These are phyloP conservation scores for Mus spicilegus DNA, from an alignment of 2,113 vertebrate species.

Conservation along the genomic window DNA sequence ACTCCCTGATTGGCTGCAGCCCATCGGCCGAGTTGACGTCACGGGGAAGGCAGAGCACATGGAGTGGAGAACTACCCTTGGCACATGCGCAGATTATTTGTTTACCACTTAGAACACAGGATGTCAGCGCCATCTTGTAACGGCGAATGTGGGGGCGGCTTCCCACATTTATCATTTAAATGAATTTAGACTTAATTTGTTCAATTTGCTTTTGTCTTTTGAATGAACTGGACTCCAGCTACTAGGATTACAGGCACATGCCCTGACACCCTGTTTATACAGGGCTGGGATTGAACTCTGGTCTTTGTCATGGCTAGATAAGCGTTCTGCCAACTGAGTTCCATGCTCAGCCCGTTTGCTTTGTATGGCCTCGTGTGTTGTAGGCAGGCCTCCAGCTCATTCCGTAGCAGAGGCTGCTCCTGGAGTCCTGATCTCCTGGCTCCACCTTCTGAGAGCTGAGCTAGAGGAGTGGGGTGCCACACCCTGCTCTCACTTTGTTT, in stretches of 20 bases:
- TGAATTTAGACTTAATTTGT: conserved; percentile 19
- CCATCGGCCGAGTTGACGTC: too few relatives aligned
- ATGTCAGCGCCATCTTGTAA: too few relatives aligned
- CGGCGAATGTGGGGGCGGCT: too few relatives aligned
- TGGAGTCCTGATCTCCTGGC: neutral
- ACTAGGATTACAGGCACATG: neutral
- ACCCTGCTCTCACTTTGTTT: neutral
- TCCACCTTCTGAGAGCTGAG: neutral
- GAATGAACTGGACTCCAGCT: neutral
- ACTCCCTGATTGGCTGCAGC: too few relatives aligned
- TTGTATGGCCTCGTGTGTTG: neutral
- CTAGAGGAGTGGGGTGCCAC: neutral
- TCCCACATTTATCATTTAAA: neutral
- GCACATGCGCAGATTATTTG: too few relatives aligned
- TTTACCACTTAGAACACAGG: too few relatives aligned
- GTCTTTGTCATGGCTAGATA: neutral
- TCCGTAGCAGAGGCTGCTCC: neutral
- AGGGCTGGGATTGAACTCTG: neutral
- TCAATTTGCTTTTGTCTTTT: neutral
- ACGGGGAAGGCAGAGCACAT: too few relatives aligned
- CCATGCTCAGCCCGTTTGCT: neutral
- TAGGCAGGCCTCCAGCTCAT: neutral
- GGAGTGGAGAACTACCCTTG: too few relatives aligned
- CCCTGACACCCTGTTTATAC: neutral
- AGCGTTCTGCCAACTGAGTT: neutral